These are phyloP conservation scores for Carlito syrichta DNA, from an alignment of 2,113 vertebrate genomes.

Conservation along the genomic window DNA sequence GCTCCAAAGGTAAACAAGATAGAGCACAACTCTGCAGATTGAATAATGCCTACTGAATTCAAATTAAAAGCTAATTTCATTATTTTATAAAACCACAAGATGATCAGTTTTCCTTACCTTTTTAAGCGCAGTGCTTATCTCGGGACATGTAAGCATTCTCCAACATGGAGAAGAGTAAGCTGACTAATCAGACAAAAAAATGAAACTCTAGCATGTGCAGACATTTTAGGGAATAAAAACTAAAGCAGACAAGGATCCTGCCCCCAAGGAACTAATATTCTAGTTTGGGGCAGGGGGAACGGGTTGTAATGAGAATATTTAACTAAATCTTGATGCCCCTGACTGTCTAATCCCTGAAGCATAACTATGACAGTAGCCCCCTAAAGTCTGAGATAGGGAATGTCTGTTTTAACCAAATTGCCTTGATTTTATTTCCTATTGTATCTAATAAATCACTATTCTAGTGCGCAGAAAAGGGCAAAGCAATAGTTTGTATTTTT, in stretches of 20 bases:
- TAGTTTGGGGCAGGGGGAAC: not conserved
- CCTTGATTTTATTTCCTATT: not conserved
- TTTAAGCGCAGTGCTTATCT: not conserved
- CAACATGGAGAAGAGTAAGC: not conserved
- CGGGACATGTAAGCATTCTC: not conserved
- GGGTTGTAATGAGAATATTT: not conserved
- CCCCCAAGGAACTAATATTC: not conserved
- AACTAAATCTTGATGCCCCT: not conserved
- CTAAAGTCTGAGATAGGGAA: not conserved
- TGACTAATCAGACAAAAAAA: not conserved
- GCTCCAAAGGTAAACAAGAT: not conserved
- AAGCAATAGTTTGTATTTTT: not conserved
- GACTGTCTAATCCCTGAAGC: not conserved
- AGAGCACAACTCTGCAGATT: not conserved
- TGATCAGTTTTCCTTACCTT: constrained; percentile 7
- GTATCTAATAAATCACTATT: not conserved
- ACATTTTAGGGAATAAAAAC: not conserved
- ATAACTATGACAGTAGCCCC: not conserved
- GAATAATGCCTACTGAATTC: constrained; percentile 14
- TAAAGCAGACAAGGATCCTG: not conserved
- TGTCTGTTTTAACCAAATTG: not conserved
- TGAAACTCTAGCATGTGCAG: not conserved
- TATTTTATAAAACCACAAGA: constrained; percentile 28
- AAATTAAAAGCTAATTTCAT: not conserved
- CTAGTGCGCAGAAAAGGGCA: not conserved